Conservation (phyloP, 2,888 invertebrate genomes). For the Tanypteryx hageni region DNA sequence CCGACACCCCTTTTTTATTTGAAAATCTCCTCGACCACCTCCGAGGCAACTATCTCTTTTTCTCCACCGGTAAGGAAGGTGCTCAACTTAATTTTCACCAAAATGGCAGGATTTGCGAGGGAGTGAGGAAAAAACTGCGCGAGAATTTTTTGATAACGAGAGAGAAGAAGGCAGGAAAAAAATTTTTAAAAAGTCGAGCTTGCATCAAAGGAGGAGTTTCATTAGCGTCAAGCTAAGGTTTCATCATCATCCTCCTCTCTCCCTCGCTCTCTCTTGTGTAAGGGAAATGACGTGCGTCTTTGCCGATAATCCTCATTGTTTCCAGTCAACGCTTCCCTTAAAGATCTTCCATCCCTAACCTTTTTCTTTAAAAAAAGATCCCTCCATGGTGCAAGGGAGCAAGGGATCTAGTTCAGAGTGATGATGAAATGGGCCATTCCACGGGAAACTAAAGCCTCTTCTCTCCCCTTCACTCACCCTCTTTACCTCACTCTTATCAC, state of each 20-base stretch:
- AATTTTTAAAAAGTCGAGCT: neutral
- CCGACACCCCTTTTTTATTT: neutral
- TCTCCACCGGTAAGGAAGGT: neutral
- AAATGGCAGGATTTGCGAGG: slow-evolving; percentile 47
- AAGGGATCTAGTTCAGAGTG: neutral
- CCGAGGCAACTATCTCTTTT: neutral
- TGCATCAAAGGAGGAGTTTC: slow-evolving; percentile 62
- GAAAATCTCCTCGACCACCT: neutral
- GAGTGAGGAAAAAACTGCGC: neutral
- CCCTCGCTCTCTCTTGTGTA: slow-evolving; percentile 43
- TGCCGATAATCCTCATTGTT: slow-evolving; percentile 60
- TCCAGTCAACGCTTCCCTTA: slow-evolving; percentile 33
- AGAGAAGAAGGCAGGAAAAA: neutral
- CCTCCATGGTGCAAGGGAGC: neutral
- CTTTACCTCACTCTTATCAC: neutral
- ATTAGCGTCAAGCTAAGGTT: slow-evolving; percentile 63
- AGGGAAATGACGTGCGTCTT: slow-evolving; percentile 57
- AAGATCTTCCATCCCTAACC: neutral
- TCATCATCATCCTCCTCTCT: slow-evolving; percentile 48
- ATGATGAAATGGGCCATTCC: slow-evolving; percentile 38
- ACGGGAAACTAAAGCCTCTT: slow-evolving; percentile 22
- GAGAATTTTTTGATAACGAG: neutral
- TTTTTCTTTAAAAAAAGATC: neutral
- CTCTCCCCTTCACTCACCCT: neutral
- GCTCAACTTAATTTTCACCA: slow-evolving; percentile 52